Evolutionary conservation across 2,113 vertebrate species (phyloP), one percentile per base, ranked within the genome.

Genomic region (Cyphomyrus discorhynchus): DNA sequence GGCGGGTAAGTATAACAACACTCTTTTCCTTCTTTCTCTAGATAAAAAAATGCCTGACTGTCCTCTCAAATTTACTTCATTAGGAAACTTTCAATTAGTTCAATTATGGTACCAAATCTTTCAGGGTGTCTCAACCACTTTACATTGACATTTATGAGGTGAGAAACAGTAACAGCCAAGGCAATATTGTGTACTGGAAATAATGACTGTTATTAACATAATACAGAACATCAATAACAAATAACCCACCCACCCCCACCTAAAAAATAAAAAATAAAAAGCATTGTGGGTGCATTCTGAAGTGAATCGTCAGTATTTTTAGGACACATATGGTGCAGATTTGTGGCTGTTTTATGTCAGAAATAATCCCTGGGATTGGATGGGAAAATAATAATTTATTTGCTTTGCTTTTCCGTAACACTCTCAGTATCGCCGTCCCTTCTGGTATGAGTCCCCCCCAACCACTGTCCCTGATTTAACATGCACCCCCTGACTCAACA

Each of bases 1-100:
- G 98, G 98, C 98, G 97, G 97, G 98, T 99, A 98, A 99, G 99
- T 97, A 98, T 97, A 99, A 99, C 98, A 98, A 98, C 98, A 98
- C 77, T 86, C 89, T 92, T 88, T 91, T 80, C 92, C 92, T 92
- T 93, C 92, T 91, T 85, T 93, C 91, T 5, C 49, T 83, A 45
- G 17, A 27, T 80, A 27, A 80, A 91, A 39, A 58, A 46, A 21
- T 62, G 35, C 70, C 58, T 31, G 86, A 17, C 31, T 42, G 27
- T 45, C 92, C 91, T 92, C 91, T 70, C 94, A 96, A 97, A 97
- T 98, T 97, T 97, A 96, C 96, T 98, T 98, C 96, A 97, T 97
- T 96, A 98, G 96, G 97, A 95, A 97, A 97, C 96, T 97, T 97
- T 97, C 96, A 97, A 97, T 97, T 97, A 98, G 98, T 95, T 94